Evolutionary conservation across 2,797 vertebrate species (phyloP).

Genomic region (Chiropotes sagulatus): DNA sequence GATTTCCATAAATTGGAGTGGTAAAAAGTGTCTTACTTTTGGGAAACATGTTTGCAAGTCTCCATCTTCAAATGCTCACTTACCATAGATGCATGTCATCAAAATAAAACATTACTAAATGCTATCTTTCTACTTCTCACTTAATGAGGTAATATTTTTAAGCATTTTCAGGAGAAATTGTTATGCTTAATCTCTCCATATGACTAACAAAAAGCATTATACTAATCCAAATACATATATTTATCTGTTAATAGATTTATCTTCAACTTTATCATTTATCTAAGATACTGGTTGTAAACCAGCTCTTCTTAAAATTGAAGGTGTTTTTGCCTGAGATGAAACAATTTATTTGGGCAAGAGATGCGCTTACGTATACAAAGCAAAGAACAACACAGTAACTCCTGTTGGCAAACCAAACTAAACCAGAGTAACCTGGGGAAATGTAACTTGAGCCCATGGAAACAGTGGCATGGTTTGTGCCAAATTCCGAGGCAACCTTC

Average conservation of each 20-base stretch:
- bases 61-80: not conserved
- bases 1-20: not conserved
- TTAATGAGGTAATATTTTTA: constrained; percentile 26
- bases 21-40: not conserved
- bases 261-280: not conserved
- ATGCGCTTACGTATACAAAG: no score
- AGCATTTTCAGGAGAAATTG: not conserved
- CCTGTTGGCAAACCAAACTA: no score
- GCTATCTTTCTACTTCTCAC: not conserved
- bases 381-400: no score
- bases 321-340: no score
- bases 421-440: no score
- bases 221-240: not conserved
- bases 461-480: no score
- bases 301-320: no score
- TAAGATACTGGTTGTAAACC: not conserved
- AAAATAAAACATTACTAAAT: not conserved
- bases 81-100: not conserved
- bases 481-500: no score
- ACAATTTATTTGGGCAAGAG: no score
- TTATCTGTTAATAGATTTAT: constrained; percentile 3
- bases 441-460: no score
- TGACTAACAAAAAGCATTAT: not conserved
- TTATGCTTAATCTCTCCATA: not conserved
- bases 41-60: constrained; percentile 5